phyloP scores from a whole-genome alignment of 2,797 vertebrate species.

The Epinephelus awoara region DNA sequence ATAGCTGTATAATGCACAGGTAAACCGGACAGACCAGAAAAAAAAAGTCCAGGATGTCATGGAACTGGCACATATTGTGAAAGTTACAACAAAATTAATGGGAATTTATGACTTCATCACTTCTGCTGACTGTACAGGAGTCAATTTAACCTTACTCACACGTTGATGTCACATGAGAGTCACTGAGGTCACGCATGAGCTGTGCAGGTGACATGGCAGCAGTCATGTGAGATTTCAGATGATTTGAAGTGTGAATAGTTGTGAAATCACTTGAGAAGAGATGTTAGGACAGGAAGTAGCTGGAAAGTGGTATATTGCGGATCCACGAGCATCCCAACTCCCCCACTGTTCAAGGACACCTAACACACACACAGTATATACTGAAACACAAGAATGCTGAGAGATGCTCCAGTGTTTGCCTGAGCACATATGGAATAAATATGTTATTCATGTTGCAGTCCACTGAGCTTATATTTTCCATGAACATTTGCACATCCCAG shows the following conservation, averaged over 20 bases:
- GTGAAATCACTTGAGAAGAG: neutral
- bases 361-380: too few species aligned
- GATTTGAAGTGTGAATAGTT: constrained; percentile 19
- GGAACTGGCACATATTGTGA: neutral
- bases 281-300: constrained; percentile 25
- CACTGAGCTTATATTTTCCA: constrained; percentile 4
- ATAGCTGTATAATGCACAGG: too few species aligned
- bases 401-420: too few species aligned
- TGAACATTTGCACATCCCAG: constrained; percentile 7
- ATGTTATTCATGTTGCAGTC: neutral
- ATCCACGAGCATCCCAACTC: neutral
- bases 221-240: constrained; percentile 1
- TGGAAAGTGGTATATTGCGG: neutral
- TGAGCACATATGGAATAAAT: neutral
- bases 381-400: too few species aligned
- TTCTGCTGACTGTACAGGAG: neutral
- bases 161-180: constrained; percentile 7
- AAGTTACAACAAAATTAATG: neutral
- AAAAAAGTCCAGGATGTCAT: neutral
- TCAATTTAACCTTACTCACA: constrained; percentile 19
- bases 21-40: neutral
- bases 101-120: neutral
- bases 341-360: neutral
- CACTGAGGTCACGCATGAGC: constrained; percentile 10
- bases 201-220: neutral